A percentile compares a stretch with the other conserved stretches of the same genome.
These are phyloP conservation scores for Amphiprion clarkii DNA, from an alignment of 2,797 vertebrate genomes.

Conservation along the genomic window DNA sequence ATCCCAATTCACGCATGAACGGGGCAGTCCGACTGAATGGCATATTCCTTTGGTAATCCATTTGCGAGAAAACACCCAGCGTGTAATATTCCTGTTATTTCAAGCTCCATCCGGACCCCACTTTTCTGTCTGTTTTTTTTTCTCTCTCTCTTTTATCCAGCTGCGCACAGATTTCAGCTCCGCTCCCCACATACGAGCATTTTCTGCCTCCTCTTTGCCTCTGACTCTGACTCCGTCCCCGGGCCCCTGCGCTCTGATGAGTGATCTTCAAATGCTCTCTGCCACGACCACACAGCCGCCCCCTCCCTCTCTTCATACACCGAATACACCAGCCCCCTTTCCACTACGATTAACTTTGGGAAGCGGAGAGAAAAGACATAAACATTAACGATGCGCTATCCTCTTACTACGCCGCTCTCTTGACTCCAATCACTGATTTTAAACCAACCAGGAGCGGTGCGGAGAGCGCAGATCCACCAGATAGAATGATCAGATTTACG, in stretches of 20 bases:
- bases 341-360: constrained; percentile 80
- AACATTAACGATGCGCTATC: constrained; percentile 67
- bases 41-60: constrained; percentile 82
- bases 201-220: constrained; percentile 46
- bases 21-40: constrained; percentile 68
- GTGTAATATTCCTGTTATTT: constrained; percentile 69
- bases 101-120: constrained; percentile 60
- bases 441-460: constrained; percentile 21
- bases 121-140: constrained; percentile 28
- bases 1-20: constrained; percentile 72
- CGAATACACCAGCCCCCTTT: constrained; percentile 67
- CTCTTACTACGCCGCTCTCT: constrained; percentile 28
- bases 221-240: constrained; percentile 70
- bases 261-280: constrained; percentile 86
- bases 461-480: constrained; percentile 2
- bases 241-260: constrained; percentile 82
- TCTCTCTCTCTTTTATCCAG: constrained; percentile 71
- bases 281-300: constrained; percentile 82
- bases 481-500: background rate
- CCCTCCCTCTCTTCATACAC: constrained; percentile 52
- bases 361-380: constrained; percentile 66
- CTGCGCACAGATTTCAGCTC: constrained; percentile 71
- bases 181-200: constrained; percentile 72
- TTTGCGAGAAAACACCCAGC: constrained; percentile 63
- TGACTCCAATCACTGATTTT: constrained; percentile 49